Evolutionary conservation across 2,113 vertebrate species (phyloP), one percentile per base, ranked within the genome.

Genomic region (Oncorhynchus gorbuscha): DNA sequence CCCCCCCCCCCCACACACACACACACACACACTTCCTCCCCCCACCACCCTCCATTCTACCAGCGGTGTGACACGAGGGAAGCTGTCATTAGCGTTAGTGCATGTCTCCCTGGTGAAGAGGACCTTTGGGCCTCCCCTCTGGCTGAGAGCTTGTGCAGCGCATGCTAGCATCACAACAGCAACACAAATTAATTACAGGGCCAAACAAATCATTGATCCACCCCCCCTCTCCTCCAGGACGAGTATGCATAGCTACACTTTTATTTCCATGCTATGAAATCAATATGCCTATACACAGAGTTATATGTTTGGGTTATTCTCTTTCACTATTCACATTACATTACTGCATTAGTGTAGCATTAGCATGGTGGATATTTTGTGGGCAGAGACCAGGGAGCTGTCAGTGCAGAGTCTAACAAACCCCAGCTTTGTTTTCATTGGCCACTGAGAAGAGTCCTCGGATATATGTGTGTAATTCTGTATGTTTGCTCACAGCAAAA

Each of bases 401-500:
- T 58, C 55, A 72, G 24, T 3, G 8, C 9, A 45, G 39, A 45
- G 39, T 45, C 39, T 45, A 11, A 45, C 39, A 45, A 45, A 45
- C 48, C 26, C 9, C 45, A 28, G 45, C 48, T 28, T 72, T 72
- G 49, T 58, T 58, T 28, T 4, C 49, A 55, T n/a, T 45, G 13
- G 70, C 32, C 70, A 72, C 30, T 45, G 39, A 11, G 39, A 45
- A 66, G 16, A 68, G 11, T 8, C n/a, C 64, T 59, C 55, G 71
- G 55, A 67, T n/a, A 67, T 65, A 39, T 6, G 9, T 18, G 51
- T 13, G 58, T 64, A 70, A 51, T 18, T 12, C 5, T 62, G 55
- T 20, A 16, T 79, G 35, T 76, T 48, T 69, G 61, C 18, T 4
- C 18, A 69, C 8, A 7, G 64, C 72, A 74, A 79, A 79, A 32